These are phyloP conservation scores for Gadus macrocephalus DNA, from an alignment of 2,113 vertebrate genomes.

Conservation along the genomic window DNA sequence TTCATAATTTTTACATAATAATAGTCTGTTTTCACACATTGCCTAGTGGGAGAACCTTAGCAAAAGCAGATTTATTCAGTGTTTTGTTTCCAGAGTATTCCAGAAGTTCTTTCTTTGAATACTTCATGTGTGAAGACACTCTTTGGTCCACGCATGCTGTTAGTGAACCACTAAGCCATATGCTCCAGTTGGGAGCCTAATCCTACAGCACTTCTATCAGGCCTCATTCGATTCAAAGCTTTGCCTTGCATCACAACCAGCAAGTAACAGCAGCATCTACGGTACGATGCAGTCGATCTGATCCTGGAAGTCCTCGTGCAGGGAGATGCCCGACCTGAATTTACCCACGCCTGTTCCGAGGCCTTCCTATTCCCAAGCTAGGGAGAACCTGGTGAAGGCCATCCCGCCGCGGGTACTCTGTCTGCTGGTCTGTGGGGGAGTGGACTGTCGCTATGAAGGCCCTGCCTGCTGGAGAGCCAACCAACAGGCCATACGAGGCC, in stretches of 20 bases:
- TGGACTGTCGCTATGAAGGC: slow-evolving; percentile 76
- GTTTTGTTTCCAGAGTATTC: background rate
- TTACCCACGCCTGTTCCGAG: slow-evolving; percentile 62
- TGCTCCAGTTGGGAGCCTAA: background rate
- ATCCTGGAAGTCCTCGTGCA: slow-evolving; percentile 16
- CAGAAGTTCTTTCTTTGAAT: background rate
- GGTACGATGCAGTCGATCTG: background rate
- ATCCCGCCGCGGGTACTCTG: slow-evolving; percentile 76
- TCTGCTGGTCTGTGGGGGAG: slow-evolving; percentile 73
- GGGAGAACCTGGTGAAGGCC: slow-evolving; percentile 74
- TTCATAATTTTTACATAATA: no score
- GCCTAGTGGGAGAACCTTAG: no score
- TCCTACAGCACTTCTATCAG: background rate
- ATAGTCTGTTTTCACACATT: no score
- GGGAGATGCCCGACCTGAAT: slow-evolving; percentile 51
- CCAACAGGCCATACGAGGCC: slow-evolving; percentile 73
- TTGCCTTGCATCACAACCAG: background rate
- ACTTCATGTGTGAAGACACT: background rate
- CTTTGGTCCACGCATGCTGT: background rate
- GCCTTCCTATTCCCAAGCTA: slow-evolving; percentile 74
- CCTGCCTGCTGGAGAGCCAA: slow-evolving; percentile 71
- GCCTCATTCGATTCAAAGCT: background rate
- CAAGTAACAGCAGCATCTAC: background rate
- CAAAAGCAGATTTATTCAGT: background rate
- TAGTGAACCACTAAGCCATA: background rate